phyloP scores from a whole-genome alignment of 2,888 invertebrate genomes.

The Miltochrista miniata region DNA sequence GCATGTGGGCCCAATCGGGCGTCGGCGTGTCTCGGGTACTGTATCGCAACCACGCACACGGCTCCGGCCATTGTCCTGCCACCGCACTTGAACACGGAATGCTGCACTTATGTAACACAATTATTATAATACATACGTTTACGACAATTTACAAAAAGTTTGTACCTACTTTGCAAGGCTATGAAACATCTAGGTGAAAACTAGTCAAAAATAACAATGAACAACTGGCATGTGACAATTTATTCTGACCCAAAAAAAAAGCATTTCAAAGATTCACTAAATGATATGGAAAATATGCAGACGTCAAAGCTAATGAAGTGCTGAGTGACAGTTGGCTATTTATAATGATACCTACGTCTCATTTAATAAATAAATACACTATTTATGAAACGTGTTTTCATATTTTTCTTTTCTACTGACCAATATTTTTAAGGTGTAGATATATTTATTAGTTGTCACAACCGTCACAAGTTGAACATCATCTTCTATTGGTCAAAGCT shows the following conservation, averaged over 20 bases:
- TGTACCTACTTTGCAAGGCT: background rate
- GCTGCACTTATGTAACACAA: too few species aligned
- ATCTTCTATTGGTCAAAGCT: too few species aligned
- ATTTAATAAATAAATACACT: too few species aligned
- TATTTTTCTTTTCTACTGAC: too few species aligned
- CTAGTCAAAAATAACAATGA: slow-evolving; percentile 6
- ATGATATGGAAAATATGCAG: slow-evolving; percentile 30
- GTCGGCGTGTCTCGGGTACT: slow-evolving; percentile 78
- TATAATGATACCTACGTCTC: slow-evolving; percentile 19
- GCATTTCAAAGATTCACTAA: slow-evolving; percentile 10
- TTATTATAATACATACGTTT: too few species aligned
- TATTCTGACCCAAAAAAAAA: slow-evolving; percentile 12
- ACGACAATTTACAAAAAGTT: too few species aligned
- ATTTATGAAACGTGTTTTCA: too few species aligned
- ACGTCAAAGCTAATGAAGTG: slow-evolving; percentile 34
- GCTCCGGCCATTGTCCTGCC: slow-evolving; percentile 62
- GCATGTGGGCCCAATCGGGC: slow-evolving; percentile 80
- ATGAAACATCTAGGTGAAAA: slow-evolving; percentile 1
- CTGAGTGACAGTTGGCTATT: slow-evolving; percentile 21
- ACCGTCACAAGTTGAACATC: too few species aligned
- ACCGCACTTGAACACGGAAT: slow-evolving; percentile 22
- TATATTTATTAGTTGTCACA: too few species aligned
- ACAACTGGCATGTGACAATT: slow-evolving; percentile 6
- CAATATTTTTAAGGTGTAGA: too few species aligned
- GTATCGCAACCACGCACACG: slow-evolving; percentile 46